Base-by-base conservation (phyloP, 1,140 invertebrate genomes). In the Wiebesia pumilae region DNA sequence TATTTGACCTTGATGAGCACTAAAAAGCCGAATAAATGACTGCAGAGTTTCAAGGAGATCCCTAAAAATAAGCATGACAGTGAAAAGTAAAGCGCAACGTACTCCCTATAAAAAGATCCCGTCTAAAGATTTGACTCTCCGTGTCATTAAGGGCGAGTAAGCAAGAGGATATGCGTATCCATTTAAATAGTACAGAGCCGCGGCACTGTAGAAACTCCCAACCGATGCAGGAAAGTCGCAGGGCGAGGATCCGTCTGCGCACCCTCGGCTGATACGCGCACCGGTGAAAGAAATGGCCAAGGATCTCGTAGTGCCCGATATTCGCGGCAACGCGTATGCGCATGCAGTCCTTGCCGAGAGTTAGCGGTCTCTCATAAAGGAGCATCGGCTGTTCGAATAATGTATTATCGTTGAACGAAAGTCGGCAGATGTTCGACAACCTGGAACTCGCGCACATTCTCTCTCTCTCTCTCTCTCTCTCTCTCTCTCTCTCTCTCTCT, bases 311-410 rank as follows among this genome's bases (percentile, higher is more conserved):
- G 43, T n/a, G 10, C 38, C 40, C 71, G 71, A 75, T 67, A 35
- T 81, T 67, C 38, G 62, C 62, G 35, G 0, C 47, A 16, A 30
- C 54, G 35, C 75, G 80, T 81, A 87, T 80, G 89, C 88, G 89
- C 88, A 87, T 86, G 89, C 85, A 80, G 88, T 86, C 33, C 69
- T 35, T 1, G 58, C 89, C 21, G 35, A 47, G 90, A 92, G 88
- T 88, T 90, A 90, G 90, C 90, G 89, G 21, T 90, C 91, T 90
- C 88, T 77, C 75, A 78, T 83, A 78, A 90, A 90, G 89, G 89
- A 91, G 90, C 90, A 93, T 93, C 93, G 93, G 93, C 93, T 94
- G 93, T 94, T 94, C 91, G 91, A 93, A 93, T 93, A 93, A 86
- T 81, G 84, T 85, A 93, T 93, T 93, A 93, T 92, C 90, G 92